Evolutionary conservation across 1,140 invertebrate species (phyloP).

Genomic region (Eupeodes corollae): DNA sequence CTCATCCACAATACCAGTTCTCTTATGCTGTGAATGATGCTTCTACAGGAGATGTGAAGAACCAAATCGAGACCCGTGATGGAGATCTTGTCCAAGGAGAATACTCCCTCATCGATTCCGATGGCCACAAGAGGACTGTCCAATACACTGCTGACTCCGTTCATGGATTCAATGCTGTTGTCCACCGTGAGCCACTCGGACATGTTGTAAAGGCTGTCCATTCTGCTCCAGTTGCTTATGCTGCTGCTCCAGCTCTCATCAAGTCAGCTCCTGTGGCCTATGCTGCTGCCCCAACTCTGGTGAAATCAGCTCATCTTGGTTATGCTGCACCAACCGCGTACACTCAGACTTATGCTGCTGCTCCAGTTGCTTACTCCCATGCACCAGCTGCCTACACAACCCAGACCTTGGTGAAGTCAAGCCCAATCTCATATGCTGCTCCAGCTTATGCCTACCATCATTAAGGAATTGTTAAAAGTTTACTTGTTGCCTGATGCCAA

Average conservation of each 20-base stretch:
- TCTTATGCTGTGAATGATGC: constrained; percentile 46
- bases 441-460: background rate
- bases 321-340: constrained; percentile 19
- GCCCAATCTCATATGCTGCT: constrained; percentile 6
- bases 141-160: constrained; percentile 18
- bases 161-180: constrained; percentile 19
- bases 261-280: constrained; percentile 6
- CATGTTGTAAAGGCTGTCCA: constrained; percentile 3
- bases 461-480: too few relatives aligned
- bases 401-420: too few relatives aligned
- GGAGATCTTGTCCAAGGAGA: constrained; percentile 39
- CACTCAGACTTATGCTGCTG: constrained; percentile 4
- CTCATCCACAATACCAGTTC: constrained; percentile 44
- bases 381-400: constrained; percentile 3
- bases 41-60: constrained; percentile 48
- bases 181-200: constrained; percentile 18
- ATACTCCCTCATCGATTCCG: constrained; percentile 40
- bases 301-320: constrained; percentile 2
- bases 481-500: too few relatives aligned
- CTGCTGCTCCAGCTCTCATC: constrained; percentile 31
- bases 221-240: constrained; percentile 19
- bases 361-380: constrained; percentile 12
- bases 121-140: constrained; percentile 21
- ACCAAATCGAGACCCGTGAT: constrained; percentile 42
- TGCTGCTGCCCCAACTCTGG: constrained; percentile 11